Percentiles rank a stretch among this genome's conserved stretches.
phyloP scores from a whole-genome alignment of 2,888 invertebrate genomes.

The Rhodophaea formosa region DNA sequence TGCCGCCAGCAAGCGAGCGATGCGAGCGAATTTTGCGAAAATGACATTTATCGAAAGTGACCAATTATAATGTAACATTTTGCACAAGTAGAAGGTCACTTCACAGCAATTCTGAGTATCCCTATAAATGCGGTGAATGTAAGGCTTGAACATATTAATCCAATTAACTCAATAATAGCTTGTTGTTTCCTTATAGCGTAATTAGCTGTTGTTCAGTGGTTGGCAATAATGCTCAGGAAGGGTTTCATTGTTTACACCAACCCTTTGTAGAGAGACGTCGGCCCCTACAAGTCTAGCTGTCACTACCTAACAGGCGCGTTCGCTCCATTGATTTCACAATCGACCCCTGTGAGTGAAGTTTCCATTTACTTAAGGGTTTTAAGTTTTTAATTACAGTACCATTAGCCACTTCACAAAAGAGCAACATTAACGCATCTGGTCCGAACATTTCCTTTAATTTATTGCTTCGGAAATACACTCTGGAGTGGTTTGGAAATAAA shows the following conservation, averaged over 20 bases:
- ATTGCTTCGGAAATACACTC: neutral
- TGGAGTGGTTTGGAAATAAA: neutral
- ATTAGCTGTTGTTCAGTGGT: slow-evolving; percentile 52
- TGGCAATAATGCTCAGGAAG: slow-evolving; percentile 52
- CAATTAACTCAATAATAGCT: slow-evolving; percentile 8
- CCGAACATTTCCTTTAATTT: slow-evolving; percentile 5
- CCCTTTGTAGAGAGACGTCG: slow-evolving; percentile 46
- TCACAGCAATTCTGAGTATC: neutral
- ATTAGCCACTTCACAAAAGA: slow-evolving; percentile 13
- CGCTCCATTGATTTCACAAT: slow-evolving; percentile 58
- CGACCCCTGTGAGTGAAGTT: slow-evolving; percentile 41
- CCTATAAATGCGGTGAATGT: neutral
- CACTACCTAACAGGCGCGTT: slow-evolving; percentile 43
- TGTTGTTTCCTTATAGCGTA: slow-evolving; percentile 36
- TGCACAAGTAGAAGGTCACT: too few species aligned
- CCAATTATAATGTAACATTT: too few species aligned
- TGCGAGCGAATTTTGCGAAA: too few species aligned
- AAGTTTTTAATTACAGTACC: slow-evolving; percentile 21
- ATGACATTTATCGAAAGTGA: too few species aligned
- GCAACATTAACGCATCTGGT: slow-evolving; percentile 7
- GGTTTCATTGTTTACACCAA: slow-evolving; percentile 56
- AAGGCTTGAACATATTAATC: slow-evolving; percentile 1
- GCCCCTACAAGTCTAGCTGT: slow-evolving; percentile 43
- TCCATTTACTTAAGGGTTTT: slow-evolving; percentile 41
- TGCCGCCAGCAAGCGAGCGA: too few species aligned